phyloP scores from a whole-genome alignment of 1,140 invertebrate genomes.

The Drosophila lini region DNA sequence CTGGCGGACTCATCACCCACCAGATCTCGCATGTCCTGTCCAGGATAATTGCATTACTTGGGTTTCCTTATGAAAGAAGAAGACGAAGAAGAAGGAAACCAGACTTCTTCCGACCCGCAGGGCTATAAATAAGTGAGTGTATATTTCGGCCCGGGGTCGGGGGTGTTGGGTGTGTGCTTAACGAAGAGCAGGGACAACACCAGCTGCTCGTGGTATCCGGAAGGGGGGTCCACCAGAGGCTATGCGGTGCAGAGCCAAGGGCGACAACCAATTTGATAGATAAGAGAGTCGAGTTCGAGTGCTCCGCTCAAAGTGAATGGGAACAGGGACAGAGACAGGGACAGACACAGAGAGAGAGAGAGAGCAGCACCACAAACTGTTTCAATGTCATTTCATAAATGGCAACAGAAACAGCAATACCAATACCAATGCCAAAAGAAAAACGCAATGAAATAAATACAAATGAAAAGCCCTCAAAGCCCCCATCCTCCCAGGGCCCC shows the following conservation, averaged over 20 bases:
- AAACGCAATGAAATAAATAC: constrained; percentile 82
- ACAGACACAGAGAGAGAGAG: background rate
- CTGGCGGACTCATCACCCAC: constrained; percentile 16
- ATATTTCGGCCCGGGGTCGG: constrained; percentile 30
- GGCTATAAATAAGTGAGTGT: constrained; percentile 72
- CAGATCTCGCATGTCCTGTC: constrained; percentile 44
- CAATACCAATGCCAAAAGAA: constrained; percentile 36
- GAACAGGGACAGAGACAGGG: constrained; percentile 24
- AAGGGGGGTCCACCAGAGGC: background rate
- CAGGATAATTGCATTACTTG: constrained; percentile 71
- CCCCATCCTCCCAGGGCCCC: constrained; percentile 4
- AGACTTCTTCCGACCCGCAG: constrained; percentile 70
- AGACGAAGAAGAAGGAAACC: constrained; percentile 26
- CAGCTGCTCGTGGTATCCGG: constrained; percentile 25
- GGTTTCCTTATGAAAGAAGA: constrained; percentile 46
- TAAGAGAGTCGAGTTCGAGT: constrained; percentile 58
- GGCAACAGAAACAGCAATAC: constrained; percentile 26
- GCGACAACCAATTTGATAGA: constrained; percentile 75
- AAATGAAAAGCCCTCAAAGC: constrained; percentile 65
- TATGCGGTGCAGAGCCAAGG: constrained; percentile 33
- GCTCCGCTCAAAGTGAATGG: constrained; percentile 48
- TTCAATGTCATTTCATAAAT: constrained; percentile 82
- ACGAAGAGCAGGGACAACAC: constrained; percentile 1
- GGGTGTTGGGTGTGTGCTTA: constrained; percentile 4
- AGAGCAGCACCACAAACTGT: constrained; percentile 51